Evolutionary conservation across 2,888 invertebrate genomes (phyloP).

Genomic region (Drosophila anomalata): DNA sequence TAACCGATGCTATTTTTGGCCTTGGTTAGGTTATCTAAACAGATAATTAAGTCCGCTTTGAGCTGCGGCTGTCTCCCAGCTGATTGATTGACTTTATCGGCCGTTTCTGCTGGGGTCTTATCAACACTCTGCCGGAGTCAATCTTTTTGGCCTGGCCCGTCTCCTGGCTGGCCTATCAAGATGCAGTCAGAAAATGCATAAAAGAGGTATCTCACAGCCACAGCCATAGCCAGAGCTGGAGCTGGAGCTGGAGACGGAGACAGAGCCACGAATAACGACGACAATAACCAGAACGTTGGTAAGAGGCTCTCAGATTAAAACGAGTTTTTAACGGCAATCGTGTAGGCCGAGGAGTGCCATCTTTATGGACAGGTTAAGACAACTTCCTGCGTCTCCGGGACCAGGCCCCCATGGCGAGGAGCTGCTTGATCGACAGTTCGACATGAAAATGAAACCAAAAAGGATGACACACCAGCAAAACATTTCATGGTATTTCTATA

Average conservation of each 20-base stretch:
- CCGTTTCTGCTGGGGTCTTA: constrained; percentile 51
- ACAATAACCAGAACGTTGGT: constrained; percentile 27
- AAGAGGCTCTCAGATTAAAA: constrained; percentile 45
- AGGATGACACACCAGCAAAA: constrained; percentile 40
- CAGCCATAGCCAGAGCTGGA: constrained; percentile 20
- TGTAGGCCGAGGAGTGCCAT: constrained; percentile 53
- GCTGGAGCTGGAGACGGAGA: constrained; percentile 13
- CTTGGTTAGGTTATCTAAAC: constrained; percentile 34
- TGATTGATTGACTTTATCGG: constrained; percentile 76
- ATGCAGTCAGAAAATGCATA: constrained; percentile 53
- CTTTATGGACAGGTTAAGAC: constrained; percentile 50
- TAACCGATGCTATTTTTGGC: constrained; percentile 53
- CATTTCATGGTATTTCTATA: constrained; percentile 34
- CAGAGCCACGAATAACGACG: constrained; percentile 1
- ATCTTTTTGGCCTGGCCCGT: constrained; percentile 46
- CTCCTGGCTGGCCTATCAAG: constrained; percentile 53
- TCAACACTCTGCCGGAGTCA: constrained; percentile 60
- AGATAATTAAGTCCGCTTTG: constrained; percentile 72
- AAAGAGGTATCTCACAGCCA: constrained; percentile 40
- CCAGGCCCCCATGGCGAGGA: constrained; percentile 19
- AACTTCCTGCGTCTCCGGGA: constrained; percentile 41
- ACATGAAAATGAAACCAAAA: constrained; percentile 41
- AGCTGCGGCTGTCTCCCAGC: constrained; percentile 62
- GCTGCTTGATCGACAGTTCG: constrained; percentile 36
- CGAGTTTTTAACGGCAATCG: constrained; percentile 48